Conservation (phyloP, 2,888 invertebrate species). For the Iphiclides podalirius region DNA sequence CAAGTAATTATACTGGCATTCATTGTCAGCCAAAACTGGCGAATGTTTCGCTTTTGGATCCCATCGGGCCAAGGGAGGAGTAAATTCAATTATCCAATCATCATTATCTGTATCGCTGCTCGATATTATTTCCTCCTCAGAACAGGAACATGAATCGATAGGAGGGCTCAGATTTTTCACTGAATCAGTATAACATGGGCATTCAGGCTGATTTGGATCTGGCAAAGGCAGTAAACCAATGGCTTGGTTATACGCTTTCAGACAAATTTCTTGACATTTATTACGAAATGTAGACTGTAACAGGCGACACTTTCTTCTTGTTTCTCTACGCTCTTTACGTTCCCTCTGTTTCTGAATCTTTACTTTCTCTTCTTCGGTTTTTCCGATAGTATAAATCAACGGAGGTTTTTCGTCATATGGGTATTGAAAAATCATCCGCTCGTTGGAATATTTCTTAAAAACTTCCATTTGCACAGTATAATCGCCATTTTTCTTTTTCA, state of each 20-base stretch:
- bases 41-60: constrained; percentile 62
- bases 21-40: constrained; percentile 42
- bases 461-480: constrained; percentile 71
- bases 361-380: constrained; percentile 58
- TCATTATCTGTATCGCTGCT: constrained; percentile 68
- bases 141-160: constrained; percentile 69
- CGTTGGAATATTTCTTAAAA: constrained; percentile 68
- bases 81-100: constrained; percentile 70
- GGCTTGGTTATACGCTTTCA: constrained; percentile 72
- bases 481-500: constrained; percentile 63
- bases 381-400: constrained; percentile 62
- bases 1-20: constrained; percentile 61
- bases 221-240: constrained; percentile 64
- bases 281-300: constrained; percentile 69
- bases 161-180: constrained; percentile 39
- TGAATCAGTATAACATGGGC: constrained; percentile 55
- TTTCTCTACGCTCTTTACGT: constrained; percentile 62
- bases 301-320: constrained; percentile 59
- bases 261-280: constrained; percentile 70
- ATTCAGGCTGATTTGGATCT: constrained; percentile 60
- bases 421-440: constrained; percentile 60
- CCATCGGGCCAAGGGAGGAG: constrained; percentile 62
- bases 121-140: constrained; percentile 54
- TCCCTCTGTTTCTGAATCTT: constrained; percentile 61
- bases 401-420: constrained; percentile 72